phyloP scores from a whole-genome alignment of 2,797 vertebrate species.

The Aphelocoma californica region DNA sequence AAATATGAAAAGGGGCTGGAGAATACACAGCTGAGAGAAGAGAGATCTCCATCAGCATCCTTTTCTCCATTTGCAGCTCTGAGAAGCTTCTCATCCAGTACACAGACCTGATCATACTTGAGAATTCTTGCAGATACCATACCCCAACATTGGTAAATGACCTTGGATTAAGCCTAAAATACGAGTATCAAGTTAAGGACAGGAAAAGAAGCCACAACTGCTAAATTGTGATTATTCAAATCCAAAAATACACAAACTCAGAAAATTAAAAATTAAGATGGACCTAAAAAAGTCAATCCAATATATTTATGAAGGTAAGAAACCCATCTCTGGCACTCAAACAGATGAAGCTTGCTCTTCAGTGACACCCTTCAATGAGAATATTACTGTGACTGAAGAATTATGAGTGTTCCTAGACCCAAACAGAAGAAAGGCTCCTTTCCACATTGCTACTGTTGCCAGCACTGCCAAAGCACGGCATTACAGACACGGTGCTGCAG shows the following conservation, averaged over 20 bases:
- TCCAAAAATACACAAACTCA: neutral
- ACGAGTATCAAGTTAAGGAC: neutral
- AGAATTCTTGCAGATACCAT: neutral
- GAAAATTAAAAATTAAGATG: neutral
- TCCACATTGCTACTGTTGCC: neutral
- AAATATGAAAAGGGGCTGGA: neutral
- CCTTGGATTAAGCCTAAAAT: neutral
- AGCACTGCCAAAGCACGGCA: neutral
- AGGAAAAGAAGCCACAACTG: neutral
- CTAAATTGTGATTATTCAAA: neutral
- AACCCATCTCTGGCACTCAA: neutral
- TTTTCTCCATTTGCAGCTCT: neutral
- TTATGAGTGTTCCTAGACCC: neutral
- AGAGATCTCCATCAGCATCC: neutral
- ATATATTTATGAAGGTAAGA: neutral
- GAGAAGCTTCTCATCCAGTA: neutral
- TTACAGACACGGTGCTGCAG: neutral
- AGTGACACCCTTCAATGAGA: neutral
- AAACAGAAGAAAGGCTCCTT: neutral
- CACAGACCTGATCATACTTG: neutral
- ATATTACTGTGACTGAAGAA: neutral
- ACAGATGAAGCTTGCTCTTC: neutral
- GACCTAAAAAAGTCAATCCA: neutral
- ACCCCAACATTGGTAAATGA: neutral
- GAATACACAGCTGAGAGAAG: neutral